These are phyloP conservation scores for Brachypteracias leptosomus DNA, from an alignment of 2,113 vertebrate genomes.

Conservation along the genomic window DNA sequence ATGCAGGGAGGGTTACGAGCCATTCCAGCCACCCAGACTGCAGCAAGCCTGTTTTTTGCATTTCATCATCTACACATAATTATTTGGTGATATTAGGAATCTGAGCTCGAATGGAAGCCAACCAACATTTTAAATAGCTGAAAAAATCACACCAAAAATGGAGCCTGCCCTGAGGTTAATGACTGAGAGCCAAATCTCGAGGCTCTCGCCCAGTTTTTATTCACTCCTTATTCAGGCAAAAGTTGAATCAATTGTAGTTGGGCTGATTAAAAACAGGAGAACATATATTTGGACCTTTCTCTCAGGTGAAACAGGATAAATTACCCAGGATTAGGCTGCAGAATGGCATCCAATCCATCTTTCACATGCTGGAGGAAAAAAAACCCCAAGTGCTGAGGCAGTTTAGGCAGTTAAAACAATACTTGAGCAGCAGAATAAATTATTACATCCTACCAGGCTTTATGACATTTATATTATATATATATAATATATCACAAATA, in stretches of 20 bases:
- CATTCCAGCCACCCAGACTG: constrained; percentile 67
- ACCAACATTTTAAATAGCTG: constrained; percentile 60
- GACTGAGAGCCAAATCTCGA: constrained; percentile 59
- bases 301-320: constrained; percentile 50
- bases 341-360: constrained; percentile 46
- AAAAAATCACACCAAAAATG: constrained; percentile 58
- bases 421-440: constrained; percentile 29
- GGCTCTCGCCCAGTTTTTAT: constrained; percentile 6
- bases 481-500: no score
- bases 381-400: background rate
- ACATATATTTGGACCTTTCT: constrained; percentile 32
- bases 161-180: constrained; percentile 66
- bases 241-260: constrained; percentile 53
- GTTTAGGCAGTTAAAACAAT: constrained; percentile 18
- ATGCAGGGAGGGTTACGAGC: constrained; percentile 61
- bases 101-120: constrained; percentile 57
- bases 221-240: constrained; percentile 44
- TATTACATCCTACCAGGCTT: background rate
- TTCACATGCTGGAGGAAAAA: background rate
- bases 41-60: constrained; percentile 59
- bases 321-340: constrained; percentile 50
- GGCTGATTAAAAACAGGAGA: constrained; percentile 61
- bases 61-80: constrained; percentile 69
- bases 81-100: constrained; percentile 67
- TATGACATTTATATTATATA: constrained; percentile 47